A percentile compares a stretch with the other conserved stretches of the same genome.
These are phyloP conservation scores for Plectus sambesii DNA, from an alignment of 1,140 invertebrate genomes.

Conservation along the genomic window DNA sequence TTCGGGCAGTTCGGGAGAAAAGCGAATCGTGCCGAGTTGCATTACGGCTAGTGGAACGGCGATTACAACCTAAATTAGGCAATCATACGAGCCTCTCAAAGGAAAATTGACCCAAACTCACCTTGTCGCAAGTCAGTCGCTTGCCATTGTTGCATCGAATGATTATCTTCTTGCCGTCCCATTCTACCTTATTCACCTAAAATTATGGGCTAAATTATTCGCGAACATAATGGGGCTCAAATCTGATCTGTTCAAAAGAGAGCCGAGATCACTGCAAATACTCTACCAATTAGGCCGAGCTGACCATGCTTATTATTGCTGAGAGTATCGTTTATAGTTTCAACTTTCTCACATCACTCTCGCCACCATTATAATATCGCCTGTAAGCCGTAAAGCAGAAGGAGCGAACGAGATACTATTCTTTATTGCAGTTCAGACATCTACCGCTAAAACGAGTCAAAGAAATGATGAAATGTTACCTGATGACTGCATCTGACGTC, in stretches of 20 bases:
- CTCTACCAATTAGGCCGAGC: neutral
- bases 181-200: slow-evolving; percentile 45
- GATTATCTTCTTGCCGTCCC: slow-evolving; percentile 32
- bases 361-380: too few species aligned
- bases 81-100: slow-evolving; percentile 31
- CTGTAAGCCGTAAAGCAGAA: neutral
- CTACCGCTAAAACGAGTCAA: neutral
- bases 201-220: too few species aligned
- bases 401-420: neutral
- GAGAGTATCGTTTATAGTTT: too few species aligned
- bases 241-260: slow-evolving; percentile 1
- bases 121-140: slow-evolving; percentile 17
- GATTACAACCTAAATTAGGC: slow-evolving; percentile 42
- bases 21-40: slow-evolving; percentile 43
- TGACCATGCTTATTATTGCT: neutral
- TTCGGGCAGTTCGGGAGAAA: slow-evolving; percentile 47
- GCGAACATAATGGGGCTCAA: slow-evolving; percentile 3
- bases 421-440: neutral
- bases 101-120: slow-evolving; percentile 5
- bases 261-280: neutral
- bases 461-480: neutral
- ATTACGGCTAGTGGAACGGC: slow-evolving; percentile 48
- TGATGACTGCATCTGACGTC: slow-evolving; percentile 32
- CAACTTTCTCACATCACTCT: too few species aligned
- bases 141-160: slow-evolving; percentile 34